Evolutionary conservation across 2,888 invertebrate genomes (phyloP), one percentile per base, ranked within the genome.

Genomic region (Sesia bembeciformis): DNA sequence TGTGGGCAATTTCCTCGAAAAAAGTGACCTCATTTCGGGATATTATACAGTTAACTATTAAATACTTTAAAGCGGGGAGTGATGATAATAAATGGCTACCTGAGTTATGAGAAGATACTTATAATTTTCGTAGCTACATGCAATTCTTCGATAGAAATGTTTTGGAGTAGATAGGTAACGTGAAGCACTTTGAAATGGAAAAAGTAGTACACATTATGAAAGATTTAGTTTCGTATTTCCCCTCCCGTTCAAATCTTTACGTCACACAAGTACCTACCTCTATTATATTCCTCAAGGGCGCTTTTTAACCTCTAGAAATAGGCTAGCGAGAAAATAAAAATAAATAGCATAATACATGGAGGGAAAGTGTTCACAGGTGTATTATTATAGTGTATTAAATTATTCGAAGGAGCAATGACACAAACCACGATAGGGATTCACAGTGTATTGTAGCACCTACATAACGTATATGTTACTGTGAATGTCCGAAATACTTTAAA

Each of bases 11-110:
- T 67, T 62, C 60, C 57, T 56, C 53, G 62, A 58, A 59, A 62
- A 63, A 62, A 66, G 62, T 65, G 59, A 59, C 61, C 61, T 64
- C 62, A 61, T 64, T 64, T 63, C 58, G 61, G 62, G 61, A 64
- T 63, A 67, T 63, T 63, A 60, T 63, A 58, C 58, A 60, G 67
- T 67, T 69, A 66, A 61, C 61, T 56, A 55, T 40, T 52, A 56
- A 54, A 49, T 55, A 39, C 43, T 53, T 43, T 51, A 52, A 56
- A 53, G 51, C 57, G 56, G 53, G 43, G 61, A 62, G 57, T 54
- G 46, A 55, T 54, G 54, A 41, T 40, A 49, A 57, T 52, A 53
- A 54, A 53, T 39, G 7, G 23, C 23, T 23, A 23, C 23, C 23
- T 42, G 42, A 42, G 42, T 42, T 6, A 42, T 3, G 7, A 42